Evolutionary conservation across 2,113 vertebrate genomes (phyloP).

Genomic region (Halichoerus grypus): DNA sequence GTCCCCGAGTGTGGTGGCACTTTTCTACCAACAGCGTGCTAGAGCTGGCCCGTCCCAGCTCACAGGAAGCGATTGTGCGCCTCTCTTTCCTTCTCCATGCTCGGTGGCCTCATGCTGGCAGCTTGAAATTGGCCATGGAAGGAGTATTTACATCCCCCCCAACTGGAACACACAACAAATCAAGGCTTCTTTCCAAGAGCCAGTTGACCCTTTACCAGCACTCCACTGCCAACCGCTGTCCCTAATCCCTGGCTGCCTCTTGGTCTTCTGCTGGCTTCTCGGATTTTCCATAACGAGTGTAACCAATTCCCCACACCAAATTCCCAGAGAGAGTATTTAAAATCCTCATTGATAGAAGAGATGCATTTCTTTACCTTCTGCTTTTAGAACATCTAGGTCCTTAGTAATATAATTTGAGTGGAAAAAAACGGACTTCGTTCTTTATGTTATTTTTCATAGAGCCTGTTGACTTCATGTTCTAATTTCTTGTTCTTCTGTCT

Average conservation of each 20-base stretch:
- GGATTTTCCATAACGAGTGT: background rate
- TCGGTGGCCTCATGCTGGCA: background rate
- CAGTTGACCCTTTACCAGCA: too few species aligned
- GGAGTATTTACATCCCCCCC: background rate
- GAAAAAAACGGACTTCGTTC: background rate
- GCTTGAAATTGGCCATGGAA: background rate
- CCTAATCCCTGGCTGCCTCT: background rate
- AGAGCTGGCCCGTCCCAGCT: background rate
- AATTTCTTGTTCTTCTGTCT: background rate
- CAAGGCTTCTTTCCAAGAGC: background rate
- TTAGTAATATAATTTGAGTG: background rate
- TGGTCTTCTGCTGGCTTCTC: background rate
- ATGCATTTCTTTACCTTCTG: background rate
- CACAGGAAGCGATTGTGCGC: accelerated
- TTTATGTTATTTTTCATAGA: background rate
- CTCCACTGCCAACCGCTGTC: background rate
- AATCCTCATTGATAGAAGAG: background rate
- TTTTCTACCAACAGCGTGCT: background rate
- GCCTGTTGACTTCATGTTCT: background rate
- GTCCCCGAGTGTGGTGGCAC: background rate
- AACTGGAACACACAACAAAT: background rate
- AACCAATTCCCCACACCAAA: background rate
- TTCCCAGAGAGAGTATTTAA: background rate
- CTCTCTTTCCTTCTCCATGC: background rate
- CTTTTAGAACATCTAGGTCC: background rate